These are phyloP conservation scores for Ridgeia piscesae DNA, from an alignment of 1,140 invertebrate species.

Conservation along the genomic window DNA sequence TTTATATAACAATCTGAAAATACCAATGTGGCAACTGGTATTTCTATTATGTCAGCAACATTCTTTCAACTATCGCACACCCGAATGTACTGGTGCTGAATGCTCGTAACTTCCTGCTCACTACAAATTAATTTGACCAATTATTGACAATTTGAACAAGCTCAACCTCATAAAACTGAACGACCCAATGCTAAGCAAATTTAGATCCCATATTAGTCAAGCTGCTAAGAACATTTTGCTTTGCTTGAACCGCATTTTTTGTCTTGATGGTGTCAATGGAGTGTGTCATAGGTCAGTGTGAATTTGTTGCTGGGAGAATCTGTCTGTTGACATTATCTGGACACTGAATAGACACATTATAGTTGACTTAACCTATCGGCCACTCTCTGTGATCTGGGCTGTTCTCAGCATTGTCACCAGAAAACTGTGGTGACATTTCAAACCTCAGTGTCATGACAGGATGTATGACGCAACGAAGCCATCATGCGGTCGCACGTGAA, in stretches of 20 bases:
- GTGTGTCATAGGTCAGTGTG: neutral
- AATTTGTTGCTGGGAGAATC: neutral
- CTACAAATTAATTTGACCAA: neutral
- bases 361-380: neutral
- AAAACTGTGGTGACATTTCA: neutral
- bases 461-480: neutral
- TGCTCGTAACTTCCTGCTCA: no score
- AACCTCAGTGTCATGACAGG: neutral
- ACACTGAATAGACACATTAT: neutral
- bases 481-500: neutral
- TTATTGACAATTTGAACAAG: neutral
- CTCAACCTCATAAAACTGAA: neutral
- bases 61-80: no score
- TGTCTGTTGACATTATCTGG: neutral
- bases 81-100: no score
- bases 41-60: no score
- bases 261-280: neutral
- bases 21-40: no score
- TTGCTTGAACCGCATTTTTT: neutral
- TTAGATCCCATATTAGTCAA: neutral
- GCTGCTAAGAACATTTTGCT: neutral
- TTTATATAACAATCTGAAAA: no score
- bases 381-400: neutral
- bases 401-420: neutral
- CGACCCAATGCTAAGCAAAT: neutral